A percentile compares a stretch with the other conserved stretches of the same genome.
Conservation (phyloP, 2,797 vertebrate genomes). For the Tenualosa thibaudeaui region DNA sequence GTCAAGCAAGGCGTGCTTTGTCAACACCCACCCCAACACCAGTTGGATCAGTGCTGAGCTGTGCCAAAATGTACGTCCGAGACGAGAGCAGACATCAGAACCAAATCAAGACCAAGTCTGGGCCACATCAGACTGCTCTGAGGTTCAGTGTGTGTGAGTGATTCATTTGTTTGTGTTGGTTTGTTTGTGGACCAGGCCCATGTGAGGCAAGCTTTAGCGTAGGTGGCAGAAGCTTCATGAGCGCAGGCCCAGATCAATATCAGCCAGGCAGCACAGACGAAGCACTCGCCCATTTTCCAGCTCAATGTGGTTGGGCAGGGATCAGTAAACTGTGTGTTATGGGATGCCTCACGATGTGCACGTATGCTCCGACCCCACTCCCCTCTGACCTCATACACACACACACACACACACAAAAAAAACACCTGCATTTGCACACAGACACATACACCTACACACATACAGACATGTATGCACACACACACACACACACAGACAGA, state of each 20-base stretch:
- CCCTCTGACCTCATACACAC: conserved; percentile 8
- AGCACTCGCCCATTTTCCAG: neutral
- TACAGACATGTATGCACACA: neutral
- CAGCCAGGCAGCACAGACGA: neutral
- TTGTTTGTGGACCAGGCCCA: neutral
- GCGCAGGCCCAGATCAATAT: neutral
- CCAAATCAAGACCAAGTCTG: too few species aligned
- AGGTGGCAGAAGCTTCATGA: neutral
- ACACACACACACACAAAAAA: neutral
- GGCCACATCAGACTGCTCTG: too few species aligned
- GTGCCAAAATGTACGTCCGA: too few species aligned
- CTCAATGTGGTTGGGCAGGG: neutral
- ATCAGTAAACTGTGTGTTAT: neutral
- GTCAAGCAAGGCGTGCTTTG: too few species aligned
- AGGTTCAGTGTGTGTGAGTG: too few species aligned
- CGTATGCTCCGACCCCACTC: neutral
- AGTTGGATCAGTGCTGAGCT: too few species aligned
- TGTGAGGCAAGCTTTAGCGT: neutral
- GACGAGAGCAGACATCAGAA: too few species aligned
- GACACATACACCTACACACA: neutral
- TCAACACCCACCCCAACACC: too few species aligned
- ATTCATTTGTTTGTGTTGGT: neutral
- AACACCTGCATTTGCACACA: neutral
- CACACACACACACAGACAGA: neutral
- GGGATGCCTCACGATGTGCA: neutral